Base-by-base conservation (phyloP, 2,888 invertebrate genomes). In the Mimumesa dahlbomi region DNA sequence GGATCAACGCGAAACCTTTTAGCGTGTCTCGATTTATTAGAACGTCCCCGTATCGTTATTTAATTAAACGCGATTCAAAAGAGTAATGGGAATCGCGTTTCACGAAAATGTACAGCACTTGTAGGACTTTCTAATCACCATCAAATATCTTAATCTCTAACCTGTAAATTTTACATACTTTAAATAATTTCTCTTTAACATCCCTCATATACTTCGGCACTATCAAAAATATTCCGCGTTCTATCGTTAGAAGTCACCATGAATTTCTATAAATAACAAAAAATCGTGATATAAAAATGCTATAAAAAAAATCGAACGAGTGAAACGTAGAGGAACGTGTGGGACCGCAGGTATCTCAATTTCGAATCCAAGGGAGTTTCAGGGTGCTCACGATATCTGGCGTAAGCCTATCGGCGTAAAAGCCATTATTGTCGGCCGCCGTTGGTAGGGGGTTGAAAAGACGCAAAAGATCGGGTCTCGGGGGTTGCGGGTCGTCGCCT, bases 341-440 rank as follows among this genome's bases (percentile, higher is more conserved):
- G 61, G 3, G 45, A 58, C 52, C 65, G 64, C 69, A 67, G 70
- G 67, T 73, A 73, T 74, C 74, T 71, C 67, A 72, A 53, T 77
- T 78, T 69, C 57, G 48, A 61, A 45, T 67, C 42, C 48, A 52
- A 50, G 67, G 46, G 46, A 48, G 34, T 54, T 54, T 46, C 50
- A 59, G 67, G 56, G 74, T 63, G 65, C 70, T 49, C 18, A 69
- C 71, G 58, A 74, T 77, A 74, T 68, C 69, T 49, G 65, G 43
- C 34, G 56, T 71, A 78, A 78, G 76, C 66, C 76, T 78, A 78
- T 79, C 78, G 74, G 58, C 66, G 76, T 45, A 67, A 52, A 75
- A 70, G 52, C 69, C 70, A 78, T 77, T 78, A 78, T 78, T 78
- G 75, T 73, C 59, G 77, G 59, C 64, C 69, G 56, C 77, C 69